A percentile compares a stretch with the other conserved stretches of the same genome.
These are phyloP conservation scores for Goniozus legneri DNA, from an alignment of 1,140 invertebrate genomes.

Conservation along the genomic window DNA sequence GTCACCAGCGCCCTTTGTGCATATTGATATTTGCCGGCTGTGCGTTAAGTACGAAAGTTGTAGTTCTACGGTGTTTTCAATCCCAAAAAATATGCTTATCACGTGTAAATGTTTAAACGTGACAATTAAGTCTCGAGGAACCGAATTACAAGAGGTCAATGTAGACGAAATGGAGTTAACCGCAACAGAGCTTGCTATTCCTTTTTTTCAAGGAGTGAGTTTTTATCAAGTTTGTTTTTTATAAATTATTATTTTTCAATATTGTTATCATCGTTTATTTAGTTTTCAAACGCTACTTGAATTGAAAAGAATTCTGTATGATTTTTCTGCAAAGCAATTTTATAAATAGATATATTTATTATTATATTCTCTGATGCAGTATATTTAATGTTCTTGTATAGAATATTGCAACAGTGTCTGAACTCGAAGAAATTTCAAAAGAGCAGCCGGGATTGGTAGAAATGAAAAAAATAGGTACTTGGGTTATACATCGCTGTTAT, in stretches of 20 bases:
- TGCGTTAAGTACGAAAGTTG: too few relatives aligned
- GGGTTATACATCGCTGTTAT: constrained; percentile 53
- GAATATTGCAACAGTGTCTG: constrained; percentile 42
- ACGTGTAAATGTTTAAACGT: constrained; percentile 57
- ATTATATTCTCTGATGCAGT: too few relatives aligned
- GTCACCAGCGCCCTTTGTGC: too few relatives aligned
- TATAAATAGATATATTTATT: too few relatives aligned
- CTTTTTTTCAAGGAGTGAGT: constrained; percentile 50
- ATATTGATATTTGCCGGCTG: too few relatives aligned
- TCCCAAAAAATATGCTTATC: constrained; percentile 34
- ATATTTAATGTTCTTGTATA: constrained; percentile 22
- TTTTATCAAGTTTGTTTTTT: neutral
- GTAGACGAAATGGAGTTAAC: constrained; percentile 42
- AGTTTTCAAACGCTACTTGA: too few relatives aligned
- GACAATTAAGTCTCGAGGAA: constrained; percentile 45
- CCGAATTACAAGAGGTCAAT: constrained; percentile 40
- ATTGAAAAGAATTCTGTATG: too few relatives aligned
- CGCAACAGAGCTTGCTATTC: constrained; percentile 38
- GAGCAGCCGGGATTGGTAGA: constrained; percentile 51
- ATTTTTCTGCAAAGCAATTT: too few relatives aligned
- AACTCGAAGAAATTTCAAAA: constrained; percentile 51
- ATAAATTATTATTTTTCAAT: neutral
- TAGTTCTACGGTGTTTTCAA: neutral
- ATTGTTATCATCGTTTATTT: too few relatives aligned
- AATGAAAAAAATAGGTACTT: constrained; percentile 47